These are phyloP conservation scores for Mus minutoides DNA, from an alignment of 2,797 vertebrate genomes.

Conservation along the genomic window DNA sequence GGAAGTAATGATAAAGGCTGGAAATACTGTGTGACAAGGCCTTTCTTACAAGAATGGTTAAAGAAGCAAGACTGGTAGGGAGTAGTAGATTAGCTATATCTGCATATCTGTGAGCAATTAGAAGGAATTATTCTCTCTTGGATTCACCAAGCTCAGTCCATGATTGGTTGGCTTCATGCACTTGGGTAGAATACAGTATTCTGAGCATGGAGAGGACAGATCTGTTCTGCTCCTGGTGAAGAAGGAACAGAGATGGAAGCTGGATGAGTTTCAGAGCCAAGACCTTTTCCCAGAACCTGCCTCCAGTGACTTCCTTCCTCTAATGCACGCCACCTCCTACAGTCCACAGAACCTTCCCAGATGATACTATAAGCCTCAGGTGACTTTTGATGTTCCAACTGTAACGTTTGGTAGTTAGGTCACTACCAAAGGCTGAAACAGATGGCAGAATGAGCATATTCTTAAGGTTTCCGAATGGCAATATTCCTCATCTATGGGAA, in stretches of 20 bases:
- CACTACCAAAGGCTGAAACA: not conserved
- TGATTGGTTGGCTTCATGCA: not conserved
- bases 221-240: not conserved
- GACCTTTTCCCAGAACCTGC: not conserved
- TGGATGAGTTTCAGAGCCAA: not conserved
- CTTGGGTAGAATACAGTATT: not conserved
- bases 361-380: not conserved
- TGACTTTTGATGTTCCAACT: not conserved
- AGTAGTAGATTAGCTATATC: not conserved
- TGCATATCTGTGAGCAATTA: not conserved
- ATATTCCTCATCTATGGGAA: not conserved
- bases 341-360: not conserved
- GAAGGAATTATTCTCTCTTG: not conserved
- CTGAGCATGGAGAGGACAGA: not conserved
- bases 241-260: not conserved
- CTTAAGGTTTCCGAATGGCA: not conserved
- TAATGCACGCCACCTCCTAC: not conserved
- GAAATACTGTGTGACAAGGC: not conserved
- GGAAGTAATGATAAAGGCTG: not conserved
- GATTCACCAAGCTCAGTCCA: not conserved
- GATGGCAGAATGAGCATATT: not conserved
- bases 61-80: not conserved
- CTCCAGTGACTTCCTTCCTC: not conserved
- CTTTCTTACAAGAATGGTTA: not conserved
- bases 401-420: not conserved